phyloP scores from a whole-genome alignment of 2,113 vertebrate genomes.

The Mastomys coucha region DNA sequence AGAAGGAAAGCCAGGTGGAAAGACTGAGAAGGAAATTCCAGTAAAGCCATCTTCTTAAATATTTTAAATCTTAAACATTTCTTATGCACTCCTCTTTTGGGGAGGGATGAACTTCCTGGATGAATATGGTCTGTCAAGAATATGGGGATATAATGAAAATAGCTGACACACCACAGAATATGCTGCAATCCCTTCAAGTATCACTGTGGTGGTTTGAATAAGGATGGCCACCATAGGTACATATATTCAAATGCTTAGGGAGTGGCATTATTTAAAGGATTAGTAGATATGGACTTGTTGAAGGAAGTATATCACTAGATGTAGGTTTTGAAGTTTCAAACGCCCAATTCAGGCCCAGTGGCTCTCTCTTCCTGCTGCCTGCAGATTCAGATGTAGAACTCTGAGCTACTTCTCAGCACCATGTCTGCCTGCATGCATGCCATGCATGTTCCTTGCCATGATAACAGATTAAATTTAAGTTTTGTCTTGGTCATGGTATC shows the following conservation, averaged over 20 bases:
- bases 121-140: background rate
- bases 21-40: background rate
- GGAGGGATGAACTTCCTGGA: background rate
- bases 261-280: background rate
- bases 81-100: background rate
- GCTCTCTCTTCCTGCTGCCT: background rate
- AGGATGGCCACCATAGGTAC: background rate
- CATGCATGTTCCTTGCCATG: background rate
- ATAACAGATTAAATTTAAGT: background rate
- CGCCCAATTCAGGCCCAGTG: background rate
- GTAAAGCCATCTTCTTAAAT: background rate
- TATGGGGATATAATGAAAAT: background rate
- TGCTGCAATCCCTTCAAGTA: background rate
- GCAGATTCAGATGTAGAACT: background rate
- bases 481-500: too few species aligned
- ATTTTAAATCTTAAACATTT: too few species aligned
- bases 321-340: background rate
- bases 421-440: background rate
- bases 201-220: background rate
- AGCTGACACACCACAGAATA: background rate
- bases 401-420: background rate
- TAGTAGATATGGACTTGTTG: background rate
- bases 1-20: background rate
- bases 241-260: background rate
- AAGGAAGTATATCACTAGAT: background rate